Conservation (phyloP, 2,797 vertebrate genomes). For the Thalassophryne amazonica region DNA sequence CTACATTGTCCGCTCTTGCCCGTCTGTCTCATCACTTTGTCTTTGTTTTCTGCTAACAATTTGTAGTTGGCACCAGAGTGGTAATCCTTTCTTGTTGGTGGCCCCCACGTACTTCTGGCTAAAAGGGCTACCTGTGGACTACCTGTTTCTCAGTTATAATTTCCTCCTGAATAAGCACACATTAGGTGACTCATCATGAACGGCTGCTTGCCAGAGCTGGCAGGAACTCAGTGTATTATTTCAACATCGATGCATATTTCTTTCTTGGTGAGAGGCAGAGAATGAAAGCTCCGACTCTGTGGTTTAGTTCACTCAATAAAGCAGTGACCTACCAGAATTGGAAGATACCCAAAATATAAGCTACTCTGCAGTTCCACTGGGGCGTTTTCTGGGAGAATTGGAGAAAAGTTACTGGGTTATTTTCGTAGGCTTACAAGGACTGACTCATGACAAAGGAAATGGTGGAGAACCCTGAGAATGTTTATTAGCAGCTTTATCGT, state of each 20-base stretch:
- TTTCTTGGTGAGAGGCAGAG: constrained; percentile 29
- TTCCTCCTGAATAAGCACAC: constrained; percentile 63
- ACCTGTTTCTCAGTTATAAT: constrained; percentile 43
- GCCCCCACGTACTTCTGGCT: constrained; percentile 13
- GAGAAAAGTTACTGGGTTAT: constrained; percentile 19
- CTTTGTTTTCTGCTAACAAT: constrained; percentile 19
- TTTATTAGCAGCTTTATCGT: too few relatives aligned
- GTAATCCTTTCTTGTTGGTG: constrained; percentile 18
- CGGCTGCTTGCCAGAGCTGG: constrained; percentile 39
- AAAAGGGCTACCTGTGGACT: constrained; percentile 64
- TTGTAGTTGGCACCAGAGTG: background rate
- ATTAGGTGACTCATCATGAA: constrained; percentile 70
- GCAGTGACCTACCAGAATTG: constrained; percentile 61
- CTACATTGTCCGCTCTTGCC: too few relatives aligned
- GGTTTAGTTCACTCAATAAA: constrained; percentile 65
- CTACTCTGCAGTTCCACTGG: constrained; percentile 9
- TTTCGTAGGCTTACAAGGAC: background rate
- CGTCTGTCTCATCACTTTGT: background rate
- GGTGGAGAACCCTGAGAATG: too few relatives aligned
- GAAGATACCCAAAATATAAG: constrained; percentile 45
- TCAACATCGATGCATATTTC: constrained; percentile 65
- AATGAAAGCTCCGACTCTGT: constrained; percentile 58
- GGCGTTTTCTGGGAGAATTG: constrained; percentile 29
- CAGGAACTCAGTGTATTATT: constrained; percentile 60
- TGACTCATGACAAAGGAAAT: background rate